Evolutionary conservation across 2,113 vertebrate species (phyloP).

Genomic region (Eublepharis macularius): DNA sequence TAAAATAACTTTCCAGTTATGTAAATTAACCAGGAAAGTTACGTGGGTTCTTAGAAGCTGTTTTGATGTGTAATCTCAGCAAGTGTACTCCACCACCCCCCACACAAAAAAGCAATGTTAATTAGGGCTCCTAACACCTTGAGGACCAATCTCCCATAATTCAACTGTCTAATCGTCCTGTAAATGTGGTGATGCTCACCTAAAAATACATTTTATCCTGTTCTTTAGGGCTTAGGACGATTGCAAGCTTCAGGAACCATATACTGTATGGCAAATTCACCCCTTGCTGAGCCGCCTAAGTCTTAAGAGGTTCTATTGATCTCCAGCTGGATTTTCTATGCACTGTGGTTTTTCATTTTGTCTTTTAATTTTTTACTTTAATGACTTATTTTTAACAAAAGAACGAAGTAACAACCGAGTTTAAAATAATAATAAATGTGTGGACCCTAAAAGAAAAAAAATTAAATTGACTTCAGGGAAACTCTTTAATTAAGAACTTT

Average conservation of each 20-base stretch:
- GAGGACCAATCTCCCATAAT: slow-evolving; percentile 32
- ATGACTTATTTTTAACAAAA: slow-evolving; percentile 71
- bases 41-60: background rate
- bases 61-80: background rate
- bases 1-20: background rate
- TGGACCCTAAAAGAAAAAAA: slow-evolving; percentile 41
- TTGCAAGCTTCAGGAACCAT: slow-evolving; percentile 41
- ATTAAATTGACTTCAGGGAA: slow-evolving; percentile 29
- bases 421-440: slow-evolving; percentile 50
- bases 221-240: slow-evolving; percentile 54
- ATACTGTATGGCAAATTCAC: background rate
- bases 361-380: slow-evolving; percentile 64
- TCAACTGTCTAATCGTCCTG: slow-evolving; percentile 44
- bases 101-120: slow-evolving; percentile 18
- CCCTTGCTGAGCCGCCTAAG: background rate
- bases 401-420: slow-evolving; percentile 59
- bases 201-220: slow-evolving; percentile 56
- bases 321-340: slow-evolving; percentile 72
- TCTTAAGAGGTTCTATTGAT: slow-evolving; percentile 60
- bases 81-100: background rate
- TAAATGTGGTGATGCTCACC: slow-evolving; percentile 43
- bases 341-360: slow-evolving; percentile 66
- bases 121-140: slow-evolving; percentile 14
- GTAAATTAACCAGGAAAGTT: background rate
- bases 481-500: slow-evolving; percentile 49